Evolutionary conservation across 2,888 invertebrate species (phyloP).

Genomic region (Crioceris asparagi): DNA sequence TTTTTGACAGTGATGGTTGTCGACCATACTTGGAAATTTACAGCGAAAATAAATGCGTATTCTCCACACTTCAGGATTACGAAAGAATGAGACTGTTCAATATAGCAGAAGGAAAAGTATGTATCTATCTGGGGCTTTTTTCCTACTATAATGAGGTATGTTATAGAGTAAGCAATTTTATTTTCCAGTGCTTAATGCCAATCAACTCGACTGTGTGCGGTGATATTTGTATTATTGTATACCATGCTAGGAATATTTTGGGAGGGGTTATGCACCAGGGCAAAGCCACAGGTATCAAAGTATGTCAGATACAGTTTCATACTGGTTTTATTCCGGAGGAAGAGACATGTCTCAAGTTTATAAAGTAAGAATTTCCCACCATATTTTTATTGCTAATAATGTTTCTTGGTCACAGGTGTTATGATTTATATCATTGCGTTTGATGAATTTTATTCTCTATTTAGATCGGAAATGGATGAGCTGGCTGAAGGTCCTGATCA

Average conservation of each 20-base stretch:
- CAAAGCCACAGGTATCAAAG: conserved; percentile 71
- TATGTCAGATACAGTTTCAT: conserved; percentile 81
- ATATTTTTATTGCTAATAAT: too few species aligned
- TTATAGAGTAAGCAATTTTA: conserved; percentile 1
- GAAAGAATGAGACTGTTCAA: conserved; percentile 72
- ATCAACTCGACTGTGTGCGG: conserved; percentile 72
- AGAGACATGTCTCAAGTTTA: conserved; percentile 65
- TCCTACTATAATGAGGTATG: neutral
- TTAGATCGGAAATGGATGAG: conserved; percentile 69
- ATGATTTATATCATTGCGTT: too few species aligned
- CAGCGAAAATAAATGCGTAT: conserved; percentile 72
- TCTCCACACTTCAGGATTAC: conserved; percentile 80
- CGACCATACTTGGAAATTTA: conserved; percentile 87
- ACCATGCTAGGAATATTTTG: conserved; percentile 79
- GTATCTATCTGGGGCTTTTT: neutral
- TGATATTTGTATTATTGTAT: conserved; percentile 72
- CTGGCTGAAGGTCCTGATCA: conserved; percentile 54
- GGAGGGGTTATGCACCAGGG: conserved; percentile 55
- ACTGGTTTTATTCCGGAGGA: conserved; percentile 73
- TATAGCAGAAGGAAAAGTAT: conserved; percentile 61
- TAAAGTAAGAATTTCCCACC: conserved; percentile 42
- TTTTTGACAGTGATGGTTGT: conserved; percentile 69
- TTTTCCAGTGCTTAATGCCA: conserved; percentile 44
- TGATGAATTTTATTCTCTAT: too few species aligned
- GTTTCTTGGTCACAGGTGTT: too few species aligned